A percentile compares a stretch with the other conserved stretches of the same genome.
Conservation (phyloP, 2,888 invertebrate genomes). For the Pristionchus arcanus region DNA sequence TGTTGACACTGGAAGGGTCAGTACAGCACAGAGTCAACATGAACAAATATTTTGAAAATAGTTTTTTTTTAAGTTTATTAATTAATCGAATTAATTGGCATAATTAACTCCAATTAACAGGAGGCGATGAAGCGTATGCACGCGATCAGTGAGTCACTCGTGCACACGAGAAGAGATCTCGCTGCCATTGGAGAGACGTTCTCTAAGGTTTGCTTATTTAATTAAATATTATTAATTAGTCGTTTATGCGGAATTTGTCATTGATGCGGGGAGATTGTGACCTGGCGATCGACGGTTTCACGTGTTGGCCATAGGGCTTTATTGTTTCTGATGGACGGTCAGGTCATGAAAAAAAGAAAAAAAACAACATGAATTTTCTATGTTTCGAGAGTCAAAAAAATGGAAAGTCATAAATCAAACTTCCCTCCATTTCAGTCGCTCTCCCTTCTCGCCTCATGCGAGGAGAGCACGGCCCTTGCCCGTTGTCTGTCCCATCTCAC, state of each 20-base stretch:
- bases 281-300: neutral
- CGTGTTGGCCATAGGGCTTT: neutral
- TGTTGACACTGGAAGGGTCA: too few species aligned
- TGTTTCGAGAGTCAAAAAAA: too few species aligned
- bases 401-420: too few species aligned
- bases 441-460: constrained; percentile 92
- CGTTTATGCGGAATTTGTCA: too few species aligned
- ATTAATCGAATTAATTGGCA: neutral
- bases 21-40: too few species aligned
- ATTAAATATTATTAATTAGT: neutral
- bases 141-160: constrained; percentile 90
- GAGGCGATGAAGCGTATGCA: constrained; percentile 87
- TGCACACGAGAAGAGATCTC: constrained; percentile 90
- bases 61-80: neutral
- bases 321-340: neutral
- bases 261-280: too few species aligned
- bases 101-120: constrained; percentile 80
- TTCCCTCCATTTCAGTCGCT: constrained; percentile 83
- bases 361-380: too few species aligned
- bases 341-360: too few species aligned
- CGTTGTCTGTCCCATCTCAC: constrained; percentile 92
- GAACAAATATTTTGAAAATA: neutral
- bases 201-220: constrained; percentile 82
- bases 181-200: constrained; percentile 88
- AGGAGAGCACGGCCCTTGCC: constrained; percentile 93